Conservation (phyloP, 2,113 vertebrate genomes). For the Pteruthius melanotis region DNA sequence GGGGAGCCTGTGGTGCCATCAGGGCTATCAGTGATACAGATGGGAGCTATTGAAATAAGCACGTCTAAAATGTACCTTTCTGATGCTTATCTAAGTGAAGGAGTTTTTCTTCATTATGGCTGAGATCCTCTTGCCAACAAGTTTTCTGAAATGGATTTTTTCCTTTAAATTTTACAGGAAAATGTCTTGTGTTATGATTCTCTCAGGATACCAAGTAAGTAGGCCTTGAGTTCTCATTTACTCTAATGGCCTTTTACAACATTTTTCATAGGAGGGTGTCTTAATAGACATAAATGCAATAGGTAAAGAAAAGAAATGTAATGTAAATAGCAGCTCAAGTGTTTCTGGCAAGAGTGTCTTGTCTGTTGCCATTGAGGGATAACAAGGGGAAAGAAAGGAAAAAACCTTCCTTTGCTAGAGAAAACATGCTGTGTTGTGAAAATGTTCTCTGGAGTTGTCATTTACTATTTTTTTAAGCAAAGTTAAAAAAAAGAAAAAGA, state of each 20-base stretch:
- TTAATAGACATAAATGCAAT: not conserved
- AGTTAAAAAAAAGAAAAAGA: not conserved
- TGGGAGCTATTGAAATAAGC: not conserved
- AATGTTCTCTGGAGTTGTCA: not conserved
- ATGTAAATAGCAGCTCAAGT: not conserved
- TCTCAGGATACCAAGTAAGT: not conserved
- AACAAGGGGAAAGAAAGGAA: not conserved
- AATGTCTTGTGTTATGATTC: not conserved
- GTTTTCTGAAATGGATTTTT: not conserved
- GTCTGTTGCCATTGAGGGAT: rapidly evolving
- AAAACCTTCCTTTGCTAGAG: not conserved
- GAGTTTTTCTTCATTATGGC: not conserved
- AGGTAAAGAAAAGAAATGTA: not conserved
- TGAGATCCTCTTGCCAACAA: not conserved
- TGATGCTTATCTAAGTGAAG: not conserved
- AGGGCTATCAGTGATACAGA: not conserved
- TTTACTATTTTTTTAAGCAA: not conserved
- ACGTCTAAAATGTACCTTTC: not conserved
- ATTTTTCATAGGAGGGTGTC: not conserved
- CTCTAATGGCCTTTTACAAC: not conserved
- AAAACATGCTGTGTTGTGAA: not conserved
- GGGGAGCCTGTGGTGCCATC: not conserved
- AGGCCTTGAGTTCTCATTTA: not conserved
- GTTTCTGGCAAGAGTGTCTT: not conserved
- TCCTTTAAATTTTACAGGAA: not conserved